These are phyloP conservation scores for Danaus melanippus DNA, from an alignment of 1,140 invertebrate species.

Conservation along the genomic window DNA sequence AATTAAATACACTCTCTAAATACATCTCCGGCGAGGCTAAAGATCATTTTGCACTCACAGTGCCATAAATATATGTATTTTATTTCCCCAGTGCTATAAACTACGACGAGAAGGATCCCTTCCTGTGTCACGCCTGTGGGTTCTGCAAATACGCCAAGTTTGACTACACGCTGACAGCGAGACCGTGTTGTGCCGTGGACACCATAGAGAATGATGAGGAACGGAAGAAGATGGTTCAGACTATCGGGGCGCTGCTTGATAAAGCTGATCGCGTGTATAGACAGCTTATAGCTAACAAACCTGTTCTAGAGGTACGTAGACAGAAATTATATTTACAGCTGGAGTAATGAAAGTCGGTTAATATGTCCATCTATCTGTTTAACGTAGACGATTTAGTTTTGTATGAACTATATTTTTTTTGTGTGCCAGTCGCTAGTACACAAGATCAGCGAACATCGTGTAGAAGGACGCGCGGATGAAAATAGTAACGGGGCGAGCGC, in stretches of 20 bases:
- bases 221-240: slow-evolving; percentile 92
- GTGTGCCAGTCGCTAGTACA: slow-evolving; percentile 75
- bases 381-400: not conserved
- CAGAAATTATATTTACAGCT: not conserved
- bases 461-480: slow-evolving; percentile 76
- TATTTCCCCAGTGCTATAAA: slow-evolving; percentile 84
- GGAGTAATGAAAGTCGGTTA: not conserved
- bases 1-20: no score
- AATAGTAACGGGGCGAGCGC: slow-evolving; percentile 68
- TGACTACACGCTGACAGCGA: slow-evolving; percentile 92
- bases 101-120: slow-evolving; percentile 99
- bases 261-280: slow-evolving; percentile 96
- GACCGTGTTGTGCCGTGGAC: slow-evolving; percentile 95
- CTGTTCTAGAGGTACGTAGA: slow-evolving; percentile 81
- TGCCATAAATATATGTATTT: slow-evolving; percentile 3
- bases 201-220: slow-evolving; percentile 98
- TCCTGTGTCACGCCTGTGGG: slow-evolving; percentile 97
- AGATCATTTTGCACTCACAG: not conserved
- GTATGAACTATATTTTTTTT: no score
- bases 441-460: slow-evolving; percentile 83
- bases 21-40: no score
- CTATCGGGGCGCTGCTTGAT: slow-evolving; percentile 91
- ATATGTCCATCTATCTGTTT: not conserved
- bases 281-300: slow-evolving; percentile 90
- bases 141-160: slow-evolving; percentile 99